Percentiles rank a stretch among this genome's conserved stretches.
Evolutionary conservation across 2,888 invertebrate species (phyloP).

Genomic region (Agrilus mali): DNA sequence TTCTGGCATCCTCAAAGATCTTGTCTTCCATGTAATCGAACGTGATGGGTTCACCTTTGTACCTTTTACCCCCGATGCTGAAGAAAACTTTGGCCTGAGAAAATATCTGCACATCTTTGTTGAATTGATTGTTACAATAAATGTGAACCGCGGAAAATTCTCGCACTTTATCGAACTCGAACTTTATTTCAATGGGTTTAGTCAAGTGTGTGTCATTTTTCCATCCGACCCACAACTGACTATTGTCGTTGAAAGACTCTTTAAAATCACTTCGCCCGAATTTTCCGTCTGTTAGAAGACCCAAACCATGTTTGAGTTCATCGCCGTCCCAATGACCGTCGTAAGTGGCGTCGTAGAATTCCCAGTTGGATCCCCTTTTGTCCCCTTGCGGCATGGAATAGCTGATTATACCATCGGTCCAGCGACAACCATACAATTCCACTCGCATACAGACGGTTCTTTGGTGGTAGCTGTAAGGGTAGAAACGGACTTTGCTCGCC

Average conservation of each 20-base stretch:
- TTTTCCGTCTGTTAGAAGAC: conserved; percentile 74
- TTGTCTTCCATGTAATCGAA: conserved; percentile 61
- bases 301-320: conserved; percentile 64
- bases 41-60: conserved; percentile 62
- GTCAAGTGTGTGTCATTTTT: conserved; percentile 57
- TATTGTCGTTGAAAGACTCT: conserved; percentile 41
- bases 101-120: conserved; percentile 75
- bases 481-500: conserved; percentile 72
- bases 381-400: conserved; percentile 85
- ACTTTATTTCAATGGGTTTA: conserved; percentile 53
- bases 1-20: conserved; percentile 69
- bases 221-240: conserved; percentile 88
- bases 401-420: conserved; percentile 72
- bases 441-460: conserved; percentile 86
- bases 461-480: conserved; percentile 72
- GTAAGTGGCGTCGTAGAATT: conserved; percentile 74
- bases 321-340: conserved; percentile 68
- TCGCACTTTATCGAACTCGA: conserved; percentile 76
- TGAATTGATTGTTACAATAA: conserved; percentile 75
- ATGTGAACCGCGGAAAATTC: conserved; percentile 77
- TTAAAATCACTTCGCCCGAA: conserved; percentile 66
- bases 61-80: conserved; percentile 63
- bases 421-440: conserved; percentile 78
- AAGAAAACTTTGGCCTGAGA: conserved; percentile 65
- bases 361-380: conserved; percentile 64